Evolutionary conservation across 2,888 invertebrate genomes (phyloP).

Genomic region (Icerya purchasi): DNA sequence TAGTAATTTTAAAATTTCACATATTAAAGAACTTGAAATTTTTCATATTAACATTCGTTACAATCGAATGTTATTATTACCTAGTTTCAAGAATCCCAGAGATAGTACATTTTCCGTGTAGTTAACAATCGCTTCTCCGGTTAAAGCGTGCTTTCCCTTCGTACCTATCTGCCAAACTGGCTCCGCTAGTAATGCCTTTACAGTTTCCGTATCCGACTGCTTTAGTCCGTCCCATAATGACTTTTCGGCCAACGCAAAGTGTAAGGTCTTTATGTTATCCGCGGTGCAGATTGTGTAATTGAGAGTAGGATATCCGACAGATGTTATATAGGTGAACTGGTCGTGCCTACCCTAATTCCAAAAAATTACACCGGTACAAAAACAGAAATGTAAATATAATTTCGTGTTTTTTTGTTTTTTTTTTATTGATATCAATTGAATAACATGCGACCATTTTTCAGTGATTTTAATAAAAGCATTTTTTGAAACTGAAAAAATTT

Average conservation of each 20-base stretch:
- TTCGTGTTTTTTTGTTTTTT: too few relatives aligned
- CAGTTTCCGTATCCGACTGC: slow-evolving; percentile 44
- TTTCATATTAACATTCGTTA: too few relatives aligned
- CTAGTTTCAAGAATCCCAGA: slow-evolving; percentile 51
- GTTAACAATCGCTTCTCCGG: slow-evolving; percentile 49
- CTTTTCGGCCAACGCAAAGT: slow-evolving; percentile 55
- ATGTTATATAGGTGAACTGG: slow-evolving; percentile 53
- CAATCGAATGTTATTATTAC: too few relatives aligned
- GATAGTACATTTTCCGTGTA: slow-evolving; percentile 68
- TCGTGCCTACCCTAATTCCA: slow-evolving; percentile 42
- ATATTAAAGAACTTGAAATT: too few relatives aligned
- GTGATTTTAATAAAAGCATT: too few relatives aligned
- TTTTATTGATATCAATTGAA: too few relatives aligned
- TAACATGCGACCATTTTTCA: too few relatives aligned
- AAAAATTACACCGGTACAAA: not conserved
- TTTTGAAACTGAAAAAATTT: too few relatives aligned
- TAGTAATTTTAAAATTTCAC: too few relatives aligned
- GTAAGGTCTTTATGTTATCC: slow-evolving; percentile 52
- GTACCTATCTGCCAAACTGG: slow-evolving; percentile 74
- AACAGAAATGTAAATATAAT: too few relatives aligned
- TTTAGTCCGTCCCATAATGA: slow-evolving; percentile 66
- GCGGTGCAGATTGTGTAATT: slow-evolving; percentile 70
- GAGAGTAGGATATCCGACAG: slow-evolving; percentile 45
- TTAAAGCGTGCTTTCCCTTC: slow-evolving; percentile 37
- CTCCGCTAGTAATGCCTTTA: slow-evolving; percentile 55